Evolutionary conservation across 2,888 invertebrate genomes (phyloP).

Genomic region (Thereva nobilitata): DNA sequence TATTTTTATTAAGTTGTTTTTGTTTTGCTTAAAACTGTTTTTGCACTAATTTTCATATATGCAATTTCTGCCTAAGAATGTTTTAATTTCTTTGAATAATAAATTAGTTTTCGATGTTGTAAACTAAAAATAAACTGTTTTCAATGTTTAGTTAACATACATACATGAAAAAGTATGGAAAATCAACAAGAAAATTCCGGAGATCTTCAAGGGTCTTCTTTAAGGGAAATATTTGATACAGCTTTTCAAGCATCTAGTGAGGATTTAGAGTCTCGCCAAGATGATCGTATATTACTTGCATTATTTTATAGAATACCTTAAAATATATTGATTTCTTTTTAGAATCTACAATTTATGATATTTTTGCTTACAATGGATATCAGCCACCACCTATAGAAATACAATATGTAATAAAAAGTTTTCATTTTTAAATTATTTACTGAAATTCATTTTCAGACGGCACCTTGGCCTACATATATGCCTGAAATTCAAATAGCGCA

Average conservation of each 20-base stretch:
- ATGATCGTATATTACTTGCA: constrained; percentile 20
- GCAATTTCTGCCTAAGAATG: no score
- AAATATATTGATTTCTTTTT: background rate
- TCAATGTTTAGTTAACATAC: no score
- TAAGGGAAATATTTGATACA: constrained; percentile 45
- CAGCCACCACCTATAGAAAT: constrained; percentile 38
- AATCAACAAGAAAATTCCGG: constrained; percentile 49
- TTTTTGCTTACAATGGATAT: constrained; percentile 33
- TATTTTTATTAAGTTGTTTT: no score
- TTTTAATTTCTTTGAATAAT: no score
- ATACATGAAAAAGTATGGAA: constrained; percentile 46
- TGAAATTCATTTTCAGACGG: constrained; percentile 6
- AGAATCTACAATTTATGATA: constrained; percentile 36
- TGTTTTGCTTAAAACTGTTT: no score
- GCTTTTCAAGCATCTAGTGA: constrained; percentile 42
- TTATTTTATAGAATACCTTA: background rate
- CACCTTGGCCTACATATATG: constrained; percentile 33
- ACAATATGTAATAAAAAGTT: constrained; percentile 37
- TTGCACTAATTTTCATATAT: no score
- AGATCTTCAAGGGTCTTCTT: constrained; percentile 49
- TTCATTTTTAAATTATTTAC: background rate
- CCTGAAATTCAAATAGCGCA: constrained; percentile 28
- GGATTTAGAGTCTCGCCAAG: constrained; percentile 33
- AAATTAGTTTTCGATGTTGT: no score
- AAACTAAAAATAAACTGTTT: no score